These are phyloP conservation scores for Cyclura pinguis DNA, from an alignment of 2,797 vertebrate genomes.

Conservation along the genomic window DNA sequence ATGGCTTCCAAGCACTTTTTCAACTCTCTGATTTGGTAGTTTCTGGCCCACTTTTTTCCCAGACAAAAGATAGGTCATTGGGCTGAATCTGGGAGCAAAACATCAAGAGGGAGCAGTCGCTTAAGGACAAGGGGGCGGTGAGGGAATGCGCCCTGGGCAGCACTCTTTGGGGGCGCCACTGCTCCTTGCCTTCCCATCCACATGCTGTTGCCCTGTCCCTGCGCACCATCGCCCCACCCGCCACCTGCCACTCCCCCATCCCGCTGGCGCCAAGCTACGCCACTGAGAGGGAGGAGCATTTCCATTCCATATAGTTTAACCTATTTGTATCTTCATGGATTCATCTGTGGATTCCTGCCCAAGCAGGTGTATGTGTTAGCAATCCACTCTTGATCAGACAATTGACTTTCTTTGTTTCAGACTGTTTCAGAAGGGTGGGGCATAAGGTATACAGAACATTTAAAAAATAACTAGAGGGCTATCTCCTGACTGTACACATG, in stretches of 20 bases:
- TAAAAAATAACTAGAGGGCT: not conserved
- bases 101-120: not conserved
- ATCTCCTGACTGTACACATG: conserved; percentile 22
- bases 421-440: not conserved
- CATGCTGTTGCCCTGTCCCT: too few relatives aligned
- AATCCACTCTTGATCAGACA: not conserved
- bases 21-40: not conserved
- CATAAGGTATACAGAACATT: not conserved
- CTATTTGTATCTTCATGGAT: too few relatives aligned
- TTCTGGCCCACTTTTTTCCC: not conserved
- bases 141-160: too few relatives aligned
- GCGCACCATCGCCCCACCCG: too few relatives aligned
- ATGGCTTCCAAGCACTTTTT: not conserved
- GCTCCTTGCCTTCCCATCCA: too few relatives aligned
- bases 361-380: not conserved
- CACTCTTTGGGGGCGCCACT: too few relatives aligned
- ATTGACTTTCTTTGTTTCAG: not conserved
- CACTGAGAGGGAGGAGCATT: not conserved
- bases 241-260: too few relatives aligned
- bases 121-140: too few relatives aligned
- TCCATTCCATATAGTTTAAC: not conserved
- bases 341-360: not conserved
- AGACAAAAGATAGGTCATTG: too few relatives aligned
- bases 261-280: too few relatives aligned
- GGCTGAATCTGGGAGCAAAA: not conserved